Conservation (phyloP, 2,113 vertebrate species). For the Osmerus eperlanus region DNA sequence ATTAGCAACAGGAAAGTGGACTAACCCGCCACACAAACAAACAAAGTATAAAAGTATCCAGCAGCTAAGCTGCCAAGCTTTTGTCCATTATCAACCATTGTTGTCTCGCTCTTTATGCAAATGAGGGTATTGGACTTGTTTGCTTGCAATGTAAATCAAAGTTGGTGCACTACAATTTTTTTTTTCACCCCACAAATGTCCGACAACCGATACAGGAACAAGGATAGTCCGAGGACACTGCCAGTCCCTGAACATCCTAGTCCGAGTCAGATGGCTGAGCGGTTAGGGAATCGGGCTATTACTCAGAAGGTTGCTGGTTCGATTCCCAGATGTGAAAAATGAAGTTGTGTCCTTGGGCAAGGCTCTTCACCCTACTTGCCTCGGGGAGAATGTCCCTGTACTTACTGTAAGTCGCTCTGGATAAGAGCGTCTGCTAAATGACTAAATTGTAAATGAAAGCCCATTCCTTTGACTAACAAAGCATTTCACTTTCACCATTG, state of each 20-base stretch:
- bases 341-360: no score
- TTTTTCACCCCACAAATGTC: constrained; percentile 29
- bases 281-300: no score
- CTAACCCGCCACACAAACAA: constrained; percentile 60
- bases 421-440: no score
- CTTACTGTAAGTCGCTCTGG: no score
- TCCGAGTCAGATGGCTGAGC: not conserved
- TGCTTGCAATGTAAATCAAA: not conserved
- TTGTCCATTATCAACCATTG: constrained; percentile 36
- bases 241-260: not conserved
- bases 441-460: no score
- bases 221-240: constrained; percentile 28
- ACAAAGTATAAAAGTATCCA: constrained; percentile 38
- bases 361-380: no score
- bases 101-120: constrained; percentile 35
- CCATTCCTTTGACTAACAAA: no score
- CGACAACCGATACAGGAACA: constrained; percentile 33
- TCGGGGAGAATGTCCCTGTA: no score
- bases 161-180: constrained; percentile 4
- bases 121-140: constrained; percentile 27
- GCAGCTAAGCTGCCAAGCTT: constrained; percentile 10
- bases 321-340: no score
- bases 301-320: no score
- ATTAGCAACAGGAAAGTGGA: constrained; percentile 67
- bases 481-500: no score